Percentiles rank a stretch among this genome's conserved stretches.
Evolutionary conservation across 2,113 vertebrate genomes (phyloP).

Genomic region (Platysternon megacephalum): DNA sequence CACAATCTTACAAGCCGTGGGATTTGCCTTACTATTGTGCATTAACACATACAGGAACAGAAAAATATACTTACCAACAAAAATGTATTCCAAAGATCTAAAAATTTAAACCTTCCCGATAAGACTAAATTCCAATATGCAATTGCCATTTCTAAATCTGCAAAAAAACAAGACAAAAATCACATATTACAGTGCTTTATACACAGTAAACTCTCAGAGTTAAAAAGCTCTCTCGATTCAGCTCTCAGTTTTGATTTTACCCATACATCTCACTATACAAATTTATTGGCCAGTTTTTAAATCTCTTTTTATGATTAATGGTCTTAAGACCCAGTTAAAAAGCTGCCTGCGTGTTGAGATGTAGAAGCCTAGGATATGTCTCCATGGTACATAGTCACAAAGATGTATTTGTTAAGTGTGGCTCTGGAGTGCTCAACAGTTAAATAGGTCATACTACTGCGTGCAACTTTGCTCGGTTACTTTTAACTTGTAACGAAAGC

Average conservation of each 20-base stretch:
- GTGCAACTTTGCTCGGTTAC: neutral
- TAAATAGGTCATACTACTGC: neutral
- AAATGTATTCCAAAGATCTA: slow-evolving; percentile 98
- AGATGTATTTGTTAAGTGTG: neutral
- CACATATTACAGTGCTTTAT: neutral
- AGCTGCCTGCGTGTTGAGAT: neutral
- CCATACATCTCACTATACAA: neutral
- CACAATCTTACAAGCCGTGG: neutral
- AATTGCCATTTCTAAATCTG: slow-evolving; percentile 97
- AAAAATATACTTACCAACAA: slow-evolving; percentile 87
- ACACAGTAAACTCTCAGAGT: neutral
- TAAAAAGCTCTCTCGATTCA: neutral
- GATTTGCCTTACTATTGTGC: neutral
- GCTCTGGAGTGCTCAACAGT: neutral
- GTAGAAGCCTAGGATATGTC: neutral
- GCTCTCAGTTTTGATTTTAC: neutral
- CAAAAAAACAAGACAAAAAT: slow-evolving; percentile 37
- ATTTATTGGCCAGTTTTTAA: neutral
- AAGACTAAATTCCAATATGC: slow-evolving; percentile 97
- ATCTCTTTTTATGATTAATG: neutral
- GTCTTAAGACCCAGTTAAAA: neutral
- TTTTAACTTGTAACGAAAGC: neutral
- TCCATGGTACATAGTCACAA: neutral
- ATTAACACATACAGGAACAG: neutral
- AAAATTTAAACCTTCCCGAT: slow-evolving; percentile 94